Conservation (phyloP, 2,888 invertebrate species). For the Drosophila monieri region DNA sequence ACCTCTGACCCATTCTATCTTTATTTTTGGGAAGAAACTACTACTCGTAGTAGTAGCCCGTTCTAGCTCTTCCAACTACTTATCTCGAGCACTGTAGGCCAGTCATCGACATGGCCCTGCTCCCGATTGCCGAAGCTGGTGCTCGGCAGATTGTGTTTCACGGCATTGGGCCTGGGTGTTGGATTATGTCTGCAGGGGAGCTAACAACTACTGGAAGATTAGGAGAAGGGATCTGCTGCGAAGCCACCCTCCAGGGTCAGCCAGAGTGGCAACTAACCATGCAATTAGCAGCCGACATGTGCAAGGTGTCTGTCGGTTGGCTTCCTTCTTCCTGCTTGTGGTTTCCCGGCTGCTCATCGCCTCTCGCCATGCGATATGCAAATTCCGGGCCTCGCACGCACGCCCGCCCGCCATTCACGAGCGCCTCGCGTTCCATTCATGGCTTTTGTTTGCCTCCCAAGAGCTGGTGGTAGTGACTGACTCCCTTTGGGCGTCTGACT, state of each 20-base stretch:
- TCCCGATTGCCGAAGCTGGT: constrained; percentile 50
- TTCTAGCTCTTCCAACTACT: constrained; percentile 8
- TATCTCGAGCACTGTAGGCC: background rate
- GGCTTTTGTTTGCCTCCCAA: constrained; percentile 34
- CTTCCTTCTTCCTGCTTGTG: constrained; percentile 60
- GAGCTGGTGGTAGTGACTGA: background rate
- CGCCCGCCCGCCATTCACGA: constrained; percentile 47
- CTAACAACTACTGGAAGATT: constrained; percentile 13
- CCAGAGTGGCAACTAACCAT: constrained; percentile 30
- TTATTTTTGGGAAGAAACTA: no score
- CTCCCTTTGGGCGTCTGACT: constrained; percentile 11
- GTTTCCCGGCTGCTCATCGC: constrained; percentile 57
- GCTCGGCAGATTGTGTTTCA: constrained; percentile 55
- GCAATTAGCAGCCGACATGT: constrained; percentile 23
- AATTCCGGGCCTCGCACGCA: constrained; percentile 55
- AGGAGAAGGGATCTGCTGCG: constrained; percentile 14
- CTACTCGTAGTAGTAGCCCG: no score
- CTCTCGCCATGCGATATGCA: constrained; percentile 62
- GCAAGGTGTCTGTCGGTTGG: constrained; percentile 23
- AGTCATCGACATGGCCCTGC: constrained; percentile 54
- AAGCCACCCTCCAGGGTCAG: constrained; percentile 23
- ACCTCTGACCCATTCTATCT: background rate
- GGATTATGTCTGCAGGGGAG: constrained; percentile 37
- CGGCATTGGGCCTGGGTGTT: constrained; percentile 66
- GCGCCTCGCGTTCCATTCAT: constrained; percentile 43